A percentile compares a stretch with the other conserved stretches of the same genome.
Conservation (phyloP, 2,113 vertebrate genomes). For the Sander vitreus region DNA sequence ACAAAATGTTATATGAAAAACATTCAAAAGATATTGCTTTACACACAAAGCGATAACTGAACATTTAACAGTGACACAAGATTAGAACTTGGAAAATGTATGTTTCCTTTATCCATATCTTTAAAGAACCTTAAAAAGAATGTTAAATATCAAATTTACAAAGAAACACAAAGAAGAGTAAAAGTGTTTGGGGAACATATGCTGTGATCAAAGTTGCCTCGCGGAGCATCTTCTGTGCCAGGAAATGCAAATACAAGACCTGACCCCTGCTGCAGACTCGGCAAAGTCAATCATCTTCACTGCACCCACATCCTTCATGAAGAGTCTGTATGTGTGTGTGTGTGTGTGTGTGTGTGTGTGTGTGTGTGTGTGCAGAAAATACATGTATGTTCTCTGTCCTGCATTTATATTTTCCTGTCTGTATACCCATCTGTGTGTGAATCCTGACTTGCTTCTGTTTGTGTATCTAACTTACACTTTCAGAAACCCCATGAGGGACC, state of each 20-base stretch:
- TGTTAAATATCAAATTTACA: background rate
- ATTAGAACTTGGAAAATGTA: no score
- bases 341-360: no score
- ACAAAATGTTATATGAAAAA: no score
- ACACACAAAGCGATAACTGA: no score
- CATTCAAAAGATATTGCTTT: no score
- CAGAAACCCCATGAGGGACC: constrained; percentile 61
- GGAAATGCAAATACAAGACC: constrained; percentile 53
- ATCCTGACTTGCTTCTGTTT: background rate
- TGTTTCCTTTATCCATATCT: no score
- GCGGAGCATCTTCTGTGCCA: constrained; percentile 54
- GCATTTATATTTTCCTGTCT: background rate
- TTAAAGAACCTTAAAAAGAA: no score
- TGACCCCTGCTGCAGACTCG: constrained; percentile 65
- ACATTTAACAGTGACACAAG: no score
- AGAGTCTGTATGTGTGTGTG: background rate
- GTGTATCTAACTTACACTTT: constrained; percentile 25
- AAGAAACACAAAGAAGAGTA: constrained; percentile 25
- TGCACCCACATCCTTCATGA: background rate
- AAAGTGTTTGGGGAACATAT: constrained; percentile 36
- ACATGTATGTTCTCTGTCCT: background rate
- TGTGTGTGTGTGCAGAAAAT: background rate
- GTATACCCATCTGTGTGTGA: background rate
- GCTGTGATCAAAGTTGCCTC: constrained; percentile 40
- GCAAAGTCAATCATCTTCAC: constrained; percentile 64